phyloP scores from a whole-genome alignment of 1,140 invertebrate species.

The Bombyx mori region ASM3026992v2 NC_085123.1:9902001-9902500 shows the following conservation, averaged over 20 bases:
- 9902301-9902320: neutral
- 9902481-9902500: neutral
- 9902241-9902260: slow-evolving; percentile 1
- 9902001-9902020: slow-evolving; percentile 27
- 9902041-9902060: slow-evolving; percentile 7
- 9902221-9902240: slow-evolving; percentile 1
- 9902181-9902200: slow-evolving; percentile 2
- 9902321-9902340: neutral
- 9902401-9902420: slow-evolving; percentile 17
- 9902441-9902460: slow-evolving; percentile 11
- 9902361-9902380: slow-evolving; percentile 15
- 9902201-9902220: slow-evolving; percentile 3
- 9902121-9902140: slow-evolving; percentile 12
- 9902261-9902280: neutral
- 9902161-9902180: neutral
- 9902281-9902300: neutral
- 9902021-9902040: slow-evolving; percentile 25
- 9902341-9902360: too few species aligned
- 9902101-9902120: slow-evolving; percentile 4
- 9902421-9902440: slow-evolving; percentile 21
- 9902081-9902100: slow-evolving; percentile 29
- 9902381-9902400: slow-evolving; percentile 21
- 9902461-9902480: slow-evolving; percentile 15
- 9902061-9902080: slow-evolving; percentile 15
- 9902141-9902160: slow-evolving; percentile 8